Percentiles rank a stretch among this genome's conserved stretches.
Evolutionary conservation across 1,140 invertebrate genomes (phyloP).

Genomic region (Leptinotarsa undecemlineata): DNA sequence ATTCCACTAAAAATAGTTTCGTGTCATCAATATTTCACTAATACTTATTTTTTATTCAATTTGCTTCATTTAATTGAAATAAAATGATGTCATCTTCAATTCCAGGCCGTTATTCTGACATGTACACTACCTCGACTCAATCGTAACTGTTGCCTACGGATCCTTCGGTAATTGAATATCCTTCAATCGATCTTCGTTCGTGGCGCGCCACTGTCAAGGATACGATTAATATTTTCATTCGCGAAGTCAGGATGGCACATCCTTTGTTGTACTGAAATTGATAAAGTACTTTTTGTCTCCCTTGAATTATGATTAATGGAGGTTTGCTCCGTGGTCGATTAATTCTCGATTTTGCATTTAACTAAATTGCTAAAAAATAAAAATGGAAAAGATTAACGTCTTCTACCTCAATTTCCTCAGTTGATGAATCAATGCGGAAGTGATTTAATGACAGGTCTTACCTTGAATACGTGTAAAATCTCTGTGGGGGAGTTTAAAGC

Average conservation of each 20-base stretch:
- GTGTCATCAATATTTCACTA: no score
- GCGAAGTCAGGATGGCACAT: conserved; percentile 18
- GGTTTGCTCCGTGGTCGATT: conserved; percentile 4
- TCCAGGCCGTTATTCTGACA: no score
- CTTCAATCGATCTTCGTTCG: conserved; percentile 8
- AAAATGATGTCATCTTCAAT: no score
- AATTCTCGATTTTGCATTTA: conserved; percentile 13
- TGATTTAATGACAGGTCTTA: background rate
- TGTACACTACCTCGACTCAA: background rate
- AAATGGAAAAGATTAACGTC: conserved; percentile 12
- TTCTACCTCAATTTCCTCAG: background rate
- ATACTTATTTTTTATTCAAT: no score
- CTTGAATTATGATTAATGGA: conserved; percentile 15
- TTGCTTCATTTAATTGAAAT: no score
- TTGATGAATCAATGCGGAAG: conserved; percentile 10
- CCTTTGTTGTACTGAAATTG: conserved; percentile 17
- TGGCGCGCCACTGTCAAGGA: conserved; percentile 4
- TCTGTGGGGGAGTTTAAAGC: no score
- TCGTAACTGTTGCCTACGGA: background rate
- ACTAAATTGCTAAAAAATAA: conserved; percentile 16
- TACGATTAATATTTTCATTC: conserved; percentile 12
- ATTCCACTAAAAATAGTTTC: no score
- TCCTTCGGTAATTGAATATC: conserved; percentile 12
- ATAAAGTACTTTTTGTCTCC: conserved; percentile 20
- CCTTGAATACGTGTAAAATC: no score